Base-by-base conservation (phyloP, 1,140 invertebrate genomes). In the Colletes latitarsis region DNA sequence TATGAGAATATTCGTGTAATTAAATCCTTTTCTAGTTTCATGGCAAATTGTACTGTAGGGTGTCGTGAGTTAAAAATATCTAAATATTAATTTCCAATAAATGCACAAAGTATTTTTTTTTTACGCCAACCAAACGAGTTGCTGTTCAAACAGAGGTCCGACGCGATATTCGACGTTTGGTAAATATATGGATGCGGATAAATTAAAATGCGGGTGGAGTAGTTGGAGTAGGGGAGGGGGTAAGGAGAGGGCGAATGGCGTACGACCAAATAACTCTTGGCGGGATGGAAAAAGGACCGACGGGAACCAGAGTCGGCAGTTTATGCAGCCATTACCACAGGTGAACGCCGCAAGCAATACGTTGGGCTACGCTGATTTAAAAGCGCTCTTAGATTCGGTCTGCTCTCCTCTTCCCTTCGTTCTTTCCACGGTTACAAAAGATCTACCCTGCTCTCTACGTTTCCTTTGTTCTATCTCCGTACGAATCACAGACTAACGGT, bases 321-420 rank as follows among this genome's bases (percentile, higher is more conserved):
- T 87, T 87, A 86, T 74, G 85, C 82, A 73, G 86, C 86, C 85
- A 87, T 87, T 87, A 87, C 82, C 82, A 84, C 82, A 87, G 82
- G 86, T 87, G 86, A 87, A 84, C 82, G 85, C 86, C 82, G 77
- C 85, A 69, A 87, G 82, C 86, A 63, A 87, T 87, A 87, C 77
- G 77, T 83, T 86, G 77, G 74, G 66, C 74, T 83, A 77, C 64
- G 67, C 72, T 87, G 86, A 87, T 87, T 87, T 87, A 87, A 87
- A 84, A 87, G 71, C 78, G 78, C 85, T 82, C 78, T 87, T 87
- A 87, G 74, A 82, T 87, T 87, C 78, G 71, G 75, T 74, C 53
- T 74, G 77, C 73, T 39, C 73, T 60, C 43, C 43, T 82, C 52
- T 30, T 79, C 53, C 67, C 41, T 58, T 75, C 52, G 43, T 58